Evolutionary conservation across 2,797 vertebrate species (phyloP), one percentile per base, ranked within the genome.

Genomic region (Pangasius djambal): DNA sequence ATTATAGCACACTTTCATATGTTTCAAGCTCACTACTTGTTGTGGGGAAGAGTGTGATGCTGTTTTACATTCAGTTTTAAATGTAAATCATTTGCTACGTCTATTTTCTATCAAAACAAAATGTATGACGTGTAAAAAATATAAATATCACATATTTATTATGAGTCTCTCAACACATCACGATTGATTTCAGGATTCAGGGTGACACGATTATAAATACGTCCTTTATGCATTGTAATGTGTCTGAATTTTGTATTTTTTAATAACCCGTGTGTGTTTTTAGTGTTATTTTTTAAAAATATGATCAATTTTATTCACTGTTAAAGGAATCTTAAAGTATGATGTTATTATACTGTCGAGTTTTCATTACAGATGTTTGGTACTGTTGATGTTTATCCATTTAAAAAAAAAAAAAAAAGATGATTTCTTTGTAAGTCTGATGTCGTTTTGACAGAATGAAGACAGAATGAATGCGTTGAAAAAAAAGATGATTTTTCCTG

Each of bases 1-100:
- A 37, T 94, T 91, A 94, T 92, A 65, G 91, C 92, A 92, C 91
- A 95, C 93, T 94, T 95, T 93, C 88, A 89, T 93, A 92, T 91
- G 92, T 93, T 91, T 95, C 92, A 91, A 91, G 90, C n/a, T 7
- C 72, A 48, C 74, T 70, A 61, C 67, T 37, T 57, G 70, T 81
- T 40, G 55, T 87, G 84, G 70, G 65, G 40, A 50, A 25, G 50
- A 44, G 13, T 52, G 52, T 57, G 12, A 12, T 34, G 20, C 31
- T 72, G 37, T 12, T 44, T 40, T 44, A 28, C 34, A 48, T 25
- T 37, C 3, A 18, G 8, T 59, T 82, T 12, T 61, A 65, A 40
- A 65, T 48, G 37, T 57, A 55, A 79, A 57, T 37, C 74, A 50
- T 28, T 81, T 22, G 18, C 10, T 52, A 31, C 5, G 22, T 40